Percentiles rank a stretch among this genome's conserved stretches.
phyloP scores from a whole-genome alignment of 2,113 vertebrate genomes.

The Pygathrix nemaeus region DNA sequence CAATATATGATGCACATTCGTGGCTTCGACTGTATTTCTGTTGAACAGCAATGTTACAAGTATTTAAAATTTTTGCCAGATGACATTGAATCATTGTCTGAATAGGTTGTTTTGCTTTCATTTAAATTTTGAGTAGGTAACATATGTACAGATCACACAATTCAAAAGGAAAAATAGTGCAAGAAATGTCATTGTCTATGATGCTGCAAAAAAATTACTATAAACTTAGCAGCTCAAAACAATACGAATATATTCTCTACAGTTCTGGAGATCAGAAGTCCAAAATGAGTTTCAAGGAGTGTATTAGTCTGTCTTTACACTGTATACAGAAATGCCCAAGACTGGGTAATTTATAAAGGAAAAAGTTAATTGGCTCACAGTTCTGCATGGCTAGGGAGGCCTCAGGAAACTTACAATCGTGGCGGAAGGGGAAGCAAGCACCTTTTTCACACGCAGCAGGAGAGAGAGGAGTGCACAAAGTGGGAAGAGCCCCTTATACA shows the following conservation, averaged over 20 bases:
- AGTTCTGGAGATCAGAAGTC: background rate
- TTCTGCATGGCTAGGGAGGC: too few relatives aligned
- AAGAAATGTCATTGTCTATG: background rate
- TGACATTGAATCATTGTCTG: background rate
- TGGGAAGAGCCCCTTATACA: too few relatives aligned
- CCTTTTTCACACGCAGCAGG: too few relatives aligned
- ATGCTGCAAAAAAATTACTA: background rate
- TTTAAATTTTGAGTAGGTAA: slow-evolving; percentile 36
- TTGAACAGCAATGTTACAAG: background rate
- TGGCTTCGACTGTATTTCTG: background rate
- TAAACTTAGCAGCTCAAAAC: background rate
- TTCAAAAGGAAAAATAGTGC: background rate
- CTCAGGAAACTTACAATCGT: too few relatives aligned
- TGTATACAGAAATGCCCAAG: too few relatives aligned
- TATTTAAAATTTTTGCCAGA: background rate
- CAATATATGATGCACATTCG: background rate
- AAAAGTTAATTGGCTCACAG: too few relatives aligned
- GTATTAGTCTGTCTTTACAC: background rate
- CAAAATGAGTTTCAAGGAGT: background rate
- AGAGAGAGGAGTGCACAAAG: too few relatives aligned
- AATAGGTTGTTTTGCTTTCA: background rate
- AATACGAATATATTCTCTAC: background rate
- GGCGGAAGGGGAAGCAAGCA: too few relatives aligned
- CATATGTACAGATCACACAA: background rate
- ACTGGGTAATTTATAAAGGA: too few relatives aligned